Base-by-base conservation (phyloP, 2,113 vertebrate genomes). In the Pomatostomus ruficeps region DNA sequence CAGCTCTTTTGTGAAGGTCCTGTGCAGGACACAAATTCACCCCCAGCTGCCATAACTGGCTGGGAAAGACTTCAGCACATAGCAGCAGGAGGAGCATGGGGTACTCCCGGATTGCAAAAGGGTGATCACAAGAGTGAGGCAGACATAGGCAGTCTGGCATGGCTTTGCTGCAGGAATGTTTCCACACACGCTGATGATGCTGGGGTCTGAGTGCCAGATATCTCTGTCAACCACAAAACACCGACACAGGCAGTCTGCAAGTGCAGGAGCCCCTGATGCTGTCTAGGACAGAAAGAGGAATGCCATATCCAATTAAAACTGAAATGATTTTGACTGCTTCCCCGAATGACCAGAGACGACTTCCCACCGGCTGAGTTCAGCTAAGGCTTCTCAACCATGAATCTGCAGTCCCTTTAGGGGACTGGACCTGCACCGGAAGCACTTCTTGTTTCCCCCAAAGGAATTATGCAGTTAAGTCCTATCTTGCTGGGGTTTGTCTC, bases 201-300 rank as follows among this genome's bases (percentile, higher is more conserved):
- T 45, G 4, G 0, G 51, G 33, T 45, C 68, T 3, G 10, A 89
- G 51, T 16, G 33, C 46, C 65, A 74, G 42, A 1, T 21, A 52
- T 2, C 40, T 40, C 5, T 11, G 17, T 77, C 18, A 36, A 23
- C 46, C 21, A 24, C 48, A 14, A 18, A 77, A 55, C 51, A 74
- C 38, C 0, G 0, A 33, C 55, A 68, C 1, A 2, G 42, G 21
- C 82, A 43, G 40, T 2, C 71, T 59, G 36, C 49, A 73, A 46
- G n/a, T 3, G 10, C 46, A 58, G 63, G 33, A 76, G 22, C 20
- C 25, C 63, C n/a, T 1, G 0, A 4, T 9, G 18, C 75, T 65
- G 45, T 10, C 66, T 76, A 35, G 31, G 62, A 75, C 79, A 90
- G 61, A 61, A 63, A 81, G 26, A 71, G 24, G 28, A 79, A 68